Percentiles rank a stretch among this genome's conserved stretches.
Conservation (phyloP, 2,888 invertebrate species). For the Drosophila barbarae region DNA sequence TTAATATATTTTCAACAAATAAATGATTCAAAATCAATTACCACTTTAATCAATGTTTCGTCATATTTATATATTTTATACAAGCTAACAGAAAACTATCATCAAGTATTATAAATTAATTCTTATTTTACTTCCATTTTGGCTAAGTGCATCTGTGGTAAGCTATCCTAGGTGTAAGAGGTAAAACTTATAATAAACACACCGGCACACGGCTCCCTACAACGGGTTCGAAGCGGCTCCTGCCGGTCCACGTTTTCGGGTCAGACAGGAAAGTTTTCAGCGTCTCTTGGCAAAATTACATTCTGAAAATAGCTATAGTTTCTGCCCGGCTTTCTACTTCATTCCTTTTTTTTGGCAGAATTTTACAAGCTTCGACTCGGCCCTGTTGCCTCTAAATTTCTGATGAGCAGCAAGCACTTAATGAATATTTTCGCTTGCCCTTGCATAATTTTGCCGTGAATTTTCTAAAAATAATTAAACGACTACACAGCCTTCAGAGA, state of each 20-base stretch:
- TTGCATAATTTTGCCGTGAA: constrained; percentile 50
- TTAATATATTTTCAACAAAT: too few relatives aligned
- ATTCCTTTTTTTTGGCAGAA: constrained; percentile 19
- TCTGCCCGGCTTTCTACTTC: constrained; percentile 14
- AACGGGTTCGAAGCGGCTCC: constrained; percentile 1
- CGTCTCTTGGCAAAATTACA: constrained; percentile 39
- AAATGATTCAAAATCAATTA: too few relatives aligned
- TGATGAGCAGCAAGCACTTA: constrained; percentile 59
- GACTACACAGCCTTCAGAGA: constrained; percentile 7
- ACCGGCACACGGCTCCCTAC: not conserved
- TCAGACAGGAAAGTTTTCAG: constrained; percentile 53
- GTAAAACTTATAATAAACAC: constrained; percentile 57
- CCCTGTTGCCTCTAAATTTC: constrained; percentile 57
- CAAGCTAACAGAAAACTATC: too few relatives aligned
- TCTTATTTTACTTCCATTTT: not conserved
- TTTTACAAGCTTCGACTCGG: constrained; percentile 24
- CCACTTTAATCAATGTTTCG: too few relatives aligned
- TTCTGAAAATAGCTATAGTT: constrained; percentile 48
- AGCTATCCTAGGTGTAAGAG: constrained; percentile 16
- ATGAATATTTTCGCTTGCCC: constrained; percentile 55
- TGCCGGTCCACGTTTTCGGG: constrained; percentile 53
- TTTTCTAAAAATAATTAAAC: constrained; percentile 61
- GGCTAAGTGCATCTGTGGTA: not conserved
- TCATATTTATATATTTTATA: too few relatives aligned
- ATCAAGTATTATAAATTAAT: too few relatives aligned